A percentile compares a stretch with the other conserved stretches of the same genome.
phyloP scores from a whole-genome alignment of 2,113 vertebrate species.

The Cebus imitator region DNA sequence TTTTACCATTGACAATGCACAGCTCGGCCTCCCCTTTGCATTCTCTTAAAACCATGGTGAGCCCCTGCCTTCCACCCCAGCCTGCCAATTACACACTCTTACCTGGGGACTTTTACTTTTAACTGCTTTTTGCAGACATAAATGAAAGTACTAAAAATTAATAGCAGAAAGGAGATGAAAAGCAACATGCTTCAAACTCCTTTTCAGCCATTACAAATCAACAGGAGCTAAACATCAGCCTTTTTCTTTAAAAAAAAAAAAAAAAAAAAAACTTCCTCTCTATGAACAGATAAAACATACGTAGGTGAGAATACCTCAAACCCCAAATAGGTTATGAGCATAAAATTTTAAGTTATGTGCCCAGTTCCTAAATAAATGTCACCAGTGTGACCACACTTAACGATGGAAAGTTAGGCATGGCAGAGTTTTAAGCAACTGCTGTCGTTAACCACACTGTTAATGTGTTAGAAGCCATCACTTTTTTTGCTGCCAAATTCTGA shows the following conservation, averaged over 20 bases:
- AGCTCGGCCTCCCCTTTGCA: not conserved
- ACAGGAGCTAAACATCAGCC: not conserved
- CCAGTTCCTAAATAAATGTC: not conserved
- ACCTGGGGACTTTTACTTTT: not conserved
- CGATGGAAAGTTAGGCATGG: not conserved
- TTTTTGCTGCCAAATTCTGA: constrained; percentile 12
- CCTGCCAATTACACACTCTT: not conserved
- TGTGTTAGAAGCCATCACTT: not conserved
- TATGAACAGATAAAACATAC: not conserved
- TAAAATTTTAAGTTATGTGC: not conserved
- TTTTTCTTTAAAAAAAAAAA: not conserved
- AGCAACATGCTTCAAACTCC: not conserved
- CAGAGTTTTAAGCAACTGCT: not conserved
- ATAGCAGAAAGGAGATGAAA: constrained; percentile 1
- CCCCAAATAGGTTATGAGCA: not conserved
- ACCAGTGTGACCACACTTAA: not conserved
- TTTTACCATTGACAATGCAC: not conserved
- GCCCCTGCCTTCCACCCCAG: not conserved
- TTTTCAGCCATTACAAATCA: not conserved
- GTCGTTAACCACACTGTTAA: not conserved
- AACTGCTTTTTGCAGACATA: constrained; percentile 32
- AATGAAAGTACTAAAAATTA: constrained; percentile 47
- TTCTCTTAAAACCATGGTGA: not conserved
- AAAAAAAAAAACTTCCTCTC: not conserved
- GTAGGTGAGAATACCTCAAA: not conserved